Evolutionary conservation across 2,113 vertebrate genomes (phyloP).

Genomic region (Genyomyrus donnyi): DNA sequence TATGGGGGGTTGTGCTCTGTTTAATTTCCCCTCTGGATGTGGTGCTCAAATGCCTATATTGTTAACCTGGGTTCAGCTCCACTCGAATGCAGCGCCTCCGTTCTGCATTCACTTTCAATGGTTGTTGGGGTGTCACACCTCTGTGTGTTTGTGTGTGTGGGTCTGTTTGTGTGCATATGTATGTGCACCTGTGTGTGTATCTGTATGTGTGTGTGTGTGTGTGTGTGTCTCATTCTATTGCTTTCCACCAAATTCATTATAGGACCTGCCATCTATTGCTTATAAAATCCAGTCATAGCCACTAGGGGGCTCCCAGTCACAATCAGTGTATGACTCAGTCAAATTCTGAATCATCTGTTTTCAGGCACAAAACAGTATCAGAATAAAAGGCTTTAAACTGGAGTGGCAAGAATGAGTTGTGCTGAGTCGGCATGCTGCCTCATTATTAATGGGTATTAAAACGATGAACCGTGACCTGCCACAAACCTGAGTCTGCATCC

Average conservation of each 20-base stretch:
- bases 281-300: not conserved
- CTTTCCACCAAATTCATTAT: not conserved
- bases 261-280: not conserved
- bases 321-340: not conserved
- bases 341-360: not conserved
- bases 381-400: not conserved
- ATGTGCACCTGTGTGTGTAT: too few relatives aligned
- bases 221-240: not conserved
- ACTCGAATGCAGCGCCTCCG: too few relatives aligned
- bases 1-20: too few relatives aligned
- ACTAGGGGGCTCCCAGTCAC: slow-evolving; percentile 2
- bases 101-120: too few relatives aligned
- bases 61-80: too few relatives aligned
- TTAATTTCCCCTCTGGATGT: too few relatives aligned
- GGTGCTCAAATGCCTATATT: too few relatives aligned
- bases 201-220: too few relatives aligned
- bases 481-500: not conserved
- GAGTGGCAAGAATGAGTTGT: not conserved
- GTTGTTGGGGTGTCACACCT: too few relatives aligned
- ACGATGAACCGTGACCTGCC: not conserved
- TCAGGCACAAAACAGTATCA: not conserved
- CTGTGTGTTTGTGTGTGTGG: too few relatives aligned
- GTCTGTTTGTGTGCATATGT: too few relatives aligned
- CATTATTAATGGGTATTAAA: not conserved
- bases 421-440: not conserved